Evolutionary conservation across 2,888 invertebrate species (phyloP).

Genomic region (Drosophila subquinaria): DNA sequence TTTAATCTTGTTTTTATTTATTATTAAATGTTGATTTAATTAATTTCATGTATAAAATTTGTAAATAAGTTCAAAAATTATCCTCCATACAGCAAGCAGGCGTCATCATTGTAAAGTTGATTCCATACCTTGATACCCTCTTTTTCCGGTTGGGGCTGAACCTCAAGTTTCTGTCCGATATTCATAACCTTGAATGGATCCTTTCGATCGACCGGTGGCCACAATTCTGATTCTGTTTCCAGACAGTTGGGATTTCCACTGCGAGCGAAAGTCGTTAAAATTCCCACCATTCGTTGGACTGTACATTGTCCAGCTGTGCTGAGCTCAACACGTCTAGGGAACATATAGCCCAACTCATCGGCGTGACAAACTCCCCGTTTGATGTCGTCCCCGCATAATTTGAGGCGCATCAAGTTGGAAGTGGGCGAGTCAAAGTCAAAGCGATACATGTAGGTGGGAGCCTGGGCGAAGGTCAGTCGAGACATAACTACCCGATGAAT

Average conservation of each 20-base stretch:
- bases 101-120: slow-evolving; percentile 68
- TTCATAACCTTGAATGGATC: slow-evolving; percentile 74
- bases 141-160: slow-evolving; percentile 72
- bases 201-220: slow-evolving; percentile 70
- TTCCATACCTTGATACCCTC: slow-evolving; percentile 80
- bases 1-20: not conserved
- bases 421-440: slow-evolving; percentile 84
- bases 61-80: not conserved
- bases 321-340: slow-evolving; percentile 60
- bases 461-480: slow-evolving; percentile 67
- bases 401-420: slow-evolving; percentile 78
- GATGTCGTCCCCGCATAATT: slow-evolving; percentile 76
- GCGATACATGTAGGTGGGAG: slow-evolving; percentile 82
- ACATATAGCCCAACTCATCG: slow-evolving; percentile 84
- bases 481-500: slow-evolving; percentile 79
- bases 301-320: slow-evolving; percentile 71
- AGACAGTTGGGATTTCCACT: slow-evolving; percentile 80
- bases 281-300: slow-evolving; percentile 79
- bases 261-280: slow-evolving; percentile 81
- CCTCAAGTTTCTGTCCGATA: slow-evolving; percentile 71
- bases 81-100: slow-evolving; percentile 39
- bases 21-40: not conserved
- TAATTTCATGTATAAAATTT: not conserved
- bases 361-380: slow-evolving; percentile 83
- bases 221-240: slow-evolving; percentile 56